phyloP scores from a whole-genome alignment of 1,140 invertebrate species.

The Rhyacophila brunnea region DNA sequence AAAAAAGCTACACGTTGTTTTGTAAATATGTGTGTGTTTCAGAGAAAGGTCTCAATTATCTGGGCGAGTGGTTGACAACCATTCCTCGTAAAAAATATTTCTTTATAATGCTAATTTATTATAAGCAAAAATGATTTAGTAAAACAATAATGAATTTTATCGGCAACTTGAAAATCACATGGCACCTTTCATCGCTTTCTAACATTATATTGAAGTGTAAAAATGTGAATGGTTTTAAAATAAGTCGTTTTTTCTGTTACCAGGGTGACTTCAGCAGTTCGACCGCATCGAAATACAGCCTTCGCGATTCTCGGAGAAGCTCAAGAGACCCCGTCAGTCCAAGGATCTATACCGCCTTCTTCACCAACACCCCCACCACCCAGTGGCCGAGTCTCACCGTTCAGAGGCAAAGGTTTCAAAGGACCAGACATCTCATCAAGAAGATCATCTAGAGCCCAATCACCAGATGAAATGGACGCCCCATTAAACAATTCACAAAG shows the following conservation, averaged over 20 bases:
- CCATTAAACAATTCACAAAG: slow-evolving; percentile 43
- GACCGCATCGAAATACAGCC: slow-evolving; percentile 46
- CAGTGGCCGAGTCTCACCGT: slow-evolving; percentile 46
- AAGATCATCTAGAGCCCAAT: slow-evolving; percentile 37
- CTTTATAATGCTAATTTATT: no score
- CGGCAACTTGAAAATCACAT: no score
- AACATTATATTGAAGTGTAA: no score
- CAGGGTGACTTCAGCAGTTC: slow-evolving; percentile 47
- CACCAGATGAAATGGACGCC: slow-evolving; percentile 41
- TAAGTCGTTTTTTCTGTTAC: slow-evolving; percentile 15
- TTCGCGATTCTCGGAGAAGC: slow-evolving; percentile 50
- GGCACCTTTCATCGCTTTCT: no score
- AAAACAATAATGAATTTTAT: no score
- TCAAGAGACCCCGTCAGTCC: slow-evolving; percentile 40
- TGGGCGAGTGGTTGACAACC: no score
- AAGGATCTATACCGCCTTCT: slow-evolving; percentile 37
- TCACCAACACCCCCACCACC: slow-evolving; percentile 37
- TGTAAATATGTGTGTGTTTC: no score
- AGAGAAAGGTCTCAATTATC: no score
- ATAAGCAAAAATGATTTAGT: no score
- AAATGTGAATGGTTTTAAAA: not conserved
- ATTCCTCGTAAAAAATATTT: no score
- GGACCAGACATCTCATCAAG: slow-evolving; percentile 45
- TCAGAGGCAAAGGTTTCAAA: slow-evolving; percentile 51
- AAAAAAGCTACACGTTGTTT: no score